Conservation (phyloP, 2,113 vertebrate species). For the Mesitornis unicolor region DNA sequence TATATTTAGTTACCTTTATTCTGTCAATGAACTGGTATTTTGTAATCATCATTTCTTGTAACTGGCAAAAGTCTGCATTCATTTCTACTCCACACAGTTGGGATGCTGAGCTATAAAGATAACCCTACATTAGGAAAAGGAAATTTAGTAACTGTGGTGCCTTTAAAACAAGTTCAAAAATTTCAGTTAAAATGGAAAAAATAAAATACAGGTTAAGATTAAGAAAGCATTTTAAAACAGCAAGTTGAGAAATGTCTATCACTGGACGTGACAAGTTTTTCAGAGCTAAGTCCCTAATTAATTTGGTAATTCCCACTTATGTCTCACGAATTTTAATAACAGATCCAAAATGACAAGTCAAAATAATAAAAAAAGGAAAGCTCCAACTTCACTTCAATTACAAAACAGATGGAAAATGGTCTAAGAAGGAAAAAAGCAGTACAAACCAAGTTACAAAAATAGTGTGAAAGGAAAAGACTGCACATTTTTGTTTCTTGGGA, state of each 20-base stretch:
- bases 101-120: conserved; percentile 87
- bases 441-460: background rate
- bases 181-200: background rate
- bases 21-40: conserved; percentile 85
- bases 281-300: background rate
- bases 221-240: background rate
- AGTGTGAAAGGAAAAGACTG: background rate
- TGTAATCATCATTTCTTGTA: conserved; percentile 82
- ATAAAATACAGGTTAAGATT: background rate
- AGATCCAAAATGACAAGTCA: background rate
- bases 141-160: conserved; percentile 6
- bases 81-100: conserved; percentile 87
- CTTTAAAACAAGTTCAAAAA: background rate
- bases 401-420: background rate
- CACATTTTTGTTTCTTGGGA: background rate
- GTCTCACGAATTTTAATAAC: background rate
- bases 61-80: conserved; percentile 84
- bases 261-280: background rate
- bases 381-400: background rate
- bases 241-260: background rate
- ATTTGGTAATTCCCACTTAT: background rate
- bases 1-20: conserved; percentile 78
- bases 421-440: background rate
- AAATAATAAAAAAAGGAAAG: background rate
- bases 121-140: conserved; percentile 77